phyloP scores from a whole-genome alignment of 2,797 vertebrate species.

The Enteromius fasciolatus region DNA sequence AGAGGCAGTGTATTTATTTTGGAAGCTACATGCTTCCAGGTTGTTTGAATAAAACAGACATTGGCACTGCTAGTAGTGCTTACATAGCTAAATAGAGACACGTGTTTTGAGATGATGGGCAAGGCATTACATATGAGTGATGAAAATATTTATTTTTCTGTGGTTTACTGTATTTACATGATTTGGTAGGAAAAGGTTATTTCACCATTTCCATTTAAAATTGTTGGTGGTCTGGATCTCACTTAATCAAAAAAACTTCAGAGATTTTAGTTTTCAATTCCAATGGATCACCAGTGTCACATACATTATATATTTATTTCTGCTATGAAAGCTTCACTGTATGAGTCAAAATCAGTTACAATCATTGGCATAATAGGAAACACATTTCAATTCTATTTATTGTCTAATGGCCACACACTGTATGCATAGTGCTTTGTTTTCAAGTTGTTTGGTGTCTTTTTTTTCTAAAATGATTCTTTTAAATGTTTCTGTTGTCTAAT shows the following conservation, averaged over 20 bases:
- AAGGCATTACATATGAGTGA: neutral
- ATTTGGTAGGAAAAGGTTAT: neutral
- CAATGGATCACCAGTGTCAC: neutral
- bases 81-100: neutral
- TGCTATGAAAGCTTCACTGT: neutral
- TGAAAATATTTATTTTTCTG: neutral
- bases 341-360: constrained; percentile 5
- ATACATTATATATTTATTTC: neutral
- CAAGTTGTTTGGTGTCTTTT: neutral
- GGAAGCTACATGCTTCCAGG: neutral
- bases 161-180: constrained; percentile 1
- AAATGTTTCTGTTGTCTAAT: neutral
- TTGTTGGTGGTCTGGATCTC: neutral
- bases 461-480: constrained; percentile 2
- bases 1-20: neutral
- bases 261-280: neutral
- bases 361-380: neutral
- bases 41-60: constrained; percentile 15
- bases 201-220: neutral
- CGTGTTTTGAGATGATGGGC: neutral
- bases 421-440: neutral
- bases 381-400: neutral
- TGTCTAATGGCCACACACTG: neutral
- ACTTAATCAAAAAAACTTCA: neutral
- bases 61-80: neutral